These are phyloP conservation scores for Chrysina gloriosa DNA, from an alignment of 2,888 invertebrate genomes.

Conservation along the genomic window DNA sequence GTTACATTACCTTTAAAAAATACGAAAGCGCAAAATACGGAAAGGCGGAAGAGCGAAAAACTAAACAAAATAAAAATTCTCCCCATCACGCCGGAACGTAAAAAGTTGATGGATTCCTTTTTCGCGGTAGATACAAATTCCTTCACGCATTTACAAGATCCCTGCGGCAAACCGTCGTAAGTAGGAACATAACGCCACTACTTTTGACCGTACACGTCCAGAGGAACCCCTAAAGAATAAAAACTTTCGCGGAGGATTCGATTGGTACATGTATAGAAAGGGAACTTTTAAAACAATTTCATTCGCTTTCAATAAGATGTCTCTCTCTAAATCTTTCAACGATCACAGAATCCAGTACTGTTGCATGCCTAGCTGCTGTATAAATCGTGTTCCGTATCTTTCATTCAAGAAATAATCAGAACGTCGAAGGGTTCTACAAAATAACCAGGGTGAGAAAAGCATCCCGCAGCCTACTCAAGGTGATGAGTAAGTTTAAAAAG, in stretches of 20 bases:
- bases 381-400: too few species aligned
- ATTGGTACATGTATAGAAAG: too few species aligned
- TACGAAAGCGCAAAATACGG: background rate
- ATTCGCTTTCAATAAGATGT: too few species aligned
- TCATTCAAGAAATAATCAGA: too few species aligned
- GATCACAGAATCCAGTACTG: background rate
- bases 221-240: background rate
- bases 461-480: too few species aligned
- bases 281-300: too few species aligned
- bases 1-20: background rate
- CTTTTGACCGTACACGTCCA: background rate
- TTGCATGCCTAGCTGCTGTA: too few species aligned
- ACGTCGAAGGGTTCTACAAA: too few species aligned
- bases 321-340: background rate
- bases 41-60: background rate
- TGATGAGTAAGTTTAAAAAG: too few species aligned
- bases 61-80: slow-evolving; percentile 17
- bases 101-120: slow-evolving; percentile 33
- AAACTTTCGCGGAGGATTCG: background rate
- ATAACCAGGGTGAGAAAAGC: too few species aligned
- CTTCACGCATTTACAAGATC: slow-evolving; percentile 18
- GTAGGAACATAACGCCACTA: too few species aligned
- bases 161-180: slow-evolving; percentile 15
- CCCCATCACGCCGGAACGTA: slow-evolving; percentile 3
- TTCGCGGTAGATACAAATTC: slow-evolving; percentile 1